Conservation (phyloP, 2,888 invertebrate species). For the Luperina nickerlii region DNA sequence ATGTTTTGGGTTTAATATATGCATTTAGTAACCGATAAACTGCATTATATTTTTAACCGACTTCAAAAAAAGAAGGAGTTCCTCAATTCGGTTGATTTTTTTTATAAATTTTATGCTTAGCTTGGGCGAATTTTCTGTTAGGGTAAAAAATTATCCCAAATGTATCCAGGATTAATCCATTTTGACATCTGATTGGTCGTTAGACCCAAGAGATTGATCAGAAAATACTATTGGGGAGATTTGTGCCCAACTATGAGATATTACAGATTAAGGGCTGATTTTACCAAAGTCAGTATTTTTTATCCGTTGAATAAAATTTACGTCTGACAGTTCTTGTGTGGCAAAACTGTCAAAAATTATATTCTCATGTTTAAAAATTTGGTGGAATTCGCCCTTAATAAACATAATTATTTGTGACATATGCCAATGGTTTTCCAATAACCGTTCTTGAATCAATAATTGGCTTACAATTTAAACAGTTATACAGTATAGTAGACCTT, state of each 20-base stretch:
- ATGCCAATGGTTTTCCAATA: neutral
- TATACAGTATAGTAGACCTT: slow-evolving; percentile 21
- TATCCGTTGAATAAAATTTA: no score
- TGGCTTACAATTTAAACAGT: slow-evolving; percentile 18
- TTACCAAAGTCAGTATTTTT: no score
- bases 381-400: no score
- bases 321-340: no score
- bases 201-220: neutral
- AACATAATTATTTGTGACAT: neutral
- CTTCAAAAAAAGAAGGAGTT: no score
- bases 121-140: neutral
- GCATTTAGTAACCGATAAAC: neutral
- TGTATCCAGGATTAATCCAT: neutral
- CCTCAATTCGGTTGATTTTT: no score
- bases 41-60: neutral
- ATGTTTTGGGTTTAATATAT: neutral
- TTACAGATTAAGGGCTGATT: neutral
- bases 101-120: no score
- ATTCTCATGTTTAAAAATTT: neutral
- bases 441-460: slow-evolving; percentile 12
- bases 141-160: neutral
- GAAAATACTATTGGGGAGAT: neutral
- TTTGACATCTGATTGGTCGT: neutral
- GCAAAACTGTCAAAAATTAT: no score
- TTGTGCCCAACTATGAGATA: neutral